phyloP scores from a whole-genome alignment of 2,888 invertebrate genomes.

The Mallateleia sp. region DNA sequence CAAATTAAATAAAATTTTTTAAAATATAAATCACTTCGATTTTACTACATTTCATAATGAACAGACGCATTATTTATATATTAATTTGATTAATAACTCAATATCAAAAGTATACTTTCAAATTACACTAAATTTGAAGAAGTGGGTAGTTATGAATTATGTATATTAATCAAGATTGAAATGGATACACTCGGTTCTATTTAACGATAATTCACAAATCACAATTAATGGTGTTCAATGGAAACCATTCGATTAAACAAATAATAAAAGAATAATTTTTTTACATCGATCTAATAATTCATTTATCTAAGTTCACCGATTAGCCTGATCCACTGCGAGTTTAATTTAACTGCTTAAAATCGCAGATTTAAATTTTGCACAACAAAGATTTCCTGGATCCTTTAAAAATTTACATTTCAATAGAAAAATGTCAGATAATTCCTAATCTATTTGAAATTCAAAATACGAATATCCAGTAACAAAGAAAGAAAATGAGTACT shows the following conservation, averaged over 20 bases:
- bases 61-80: not conserved
- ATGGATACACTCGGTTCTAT: not conserved
- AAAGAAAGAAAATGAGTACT: slow-evolving; percentile 60
- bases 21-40: not conserved
- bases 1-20: not conserved
- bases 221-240: not conserved
- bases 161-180: slow-evolving; percentile 6
- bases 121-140: not conserved
- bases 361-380: slow-evolving; percentile 37
- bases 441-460: slow-evolving; percentile 70
- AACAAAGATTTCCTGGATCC: slow-evolving; percentile 36
- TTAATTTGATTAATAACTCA: not conserved
- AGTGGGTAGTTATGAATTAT: slow-evolving; percentile 6
- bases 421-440: slow-evolving; percentile 63
- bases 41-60: not conserved
- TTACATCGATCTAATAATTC: not conserved
- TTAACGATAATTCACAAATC: not conserved
- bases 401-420: slow-evolving; percentile 63
- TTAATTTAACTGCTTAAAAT: slow-evolving; percentile 41
- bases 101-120: not conserved
- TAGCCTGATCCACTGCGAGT: slow-evolving; percentile 30
- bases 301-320: slow-evolving; percentile 11
- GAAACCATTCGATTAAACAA: not conserved
- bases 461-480: slow-evolving; percentile 50
- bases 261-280: not conserved